Base-by-base conservation (phyloP, 2,797 vertebrate species). In the Aplochiton taeniatus region DNA sequence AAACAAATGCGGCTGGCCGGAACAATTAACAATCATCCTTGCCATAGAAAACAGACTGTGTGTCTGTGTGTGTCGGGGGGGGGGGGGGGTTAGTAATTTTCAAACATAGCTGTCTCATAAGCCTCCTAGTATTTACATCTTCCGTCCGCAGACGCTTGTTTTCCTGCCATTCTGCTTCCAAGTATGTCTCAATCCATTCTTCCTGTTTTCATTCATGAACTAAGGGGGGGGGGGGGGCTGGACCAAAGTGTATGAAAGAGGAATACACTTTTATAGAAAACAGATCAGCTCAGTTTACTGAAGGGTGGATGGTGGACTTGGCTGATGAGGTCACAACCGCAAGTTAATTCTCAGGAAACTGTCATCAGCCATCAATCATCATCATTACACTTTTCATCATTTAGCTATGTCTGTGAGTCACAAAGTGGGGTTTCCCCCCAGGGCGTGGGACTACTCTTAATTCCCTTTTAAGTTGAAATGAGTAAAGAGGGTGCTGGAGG, bases 121-220 rank as follows among this genome's bases (percentile, higher is more conserved):
- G 31, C 14, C 13, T 14, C 1, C 42, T 69, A 79, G 60, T 79
- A 78, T 85, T 85, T 86, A 83, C 72, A 79, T 81, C 64, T 68
- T 10, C 2, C 13, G 41, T 10, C 2, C 13, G 41, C 69, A 81
- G 73, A 83, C 80, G 80, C 80, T 87, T 83, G 73, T 87, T 81
- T 83, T 82, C 74, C 69, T 75, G 77, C 78, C 72, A 57, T 72
- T 68, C 57, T 78, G 63, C 61, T 56, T 77, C 74, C 66, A 78
- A 66, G 69, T 68, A 68, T 64, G 72, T 74, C 68, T 82, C 74
- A 74, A 81, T 81, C 83, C 75, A 83, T 76, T 72, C 82, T 82
- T 88, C 86, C 86, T 87, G 85, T 85, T 88, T 85, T 87, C 77
- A 85, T 85, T 85, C 82, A 89, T 80, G 81, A 85, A 82, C 69